These are phyloP conservation scores for Hydrolagus affinis DNA, from an alignment of 2,113 vertebrate species.

Conservation along the genomic window DNA sequence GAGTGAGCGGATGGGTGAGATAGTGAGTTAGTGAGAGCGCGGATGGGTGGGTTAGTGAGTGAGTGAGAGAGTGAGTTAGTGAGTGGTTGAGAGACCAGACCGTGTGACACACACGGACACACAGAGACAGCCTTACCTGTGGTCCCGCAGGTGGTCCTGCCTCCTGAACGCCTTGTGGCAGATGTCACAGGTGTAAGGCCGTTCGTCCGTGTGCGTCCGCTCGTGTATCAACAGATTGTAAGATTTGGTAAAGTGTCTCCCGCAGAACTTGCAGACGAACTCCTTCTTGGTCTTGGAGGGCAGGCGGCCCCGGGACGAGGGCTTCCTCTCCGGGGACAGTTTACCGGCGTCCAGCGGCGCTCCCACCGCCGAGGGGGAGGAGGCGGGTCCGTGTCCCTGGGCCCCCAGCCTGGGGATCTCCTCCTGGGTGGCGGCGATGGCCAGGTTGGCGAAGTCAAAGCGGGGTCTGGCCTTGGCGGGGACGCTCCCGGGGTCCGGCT, in stretches of 20 bases:
- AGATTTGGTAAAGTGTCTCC: conserved; percentile 95
- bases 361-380: conserved; percentile 58
- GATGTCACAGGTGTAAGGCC: conserved; percentile 95
- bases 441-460: conserved; percentile 95
- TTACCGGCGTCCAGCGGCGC: conserved; percentile 84
- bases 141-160: conserved; percentile 93
- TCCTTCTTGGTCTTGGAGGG: conserved; percentile 98
- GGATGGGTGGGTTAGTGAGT: too few relatives aligned
- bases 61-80: too few relatives aligned
- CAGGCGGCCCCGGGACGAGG: conserved; percentile 74
- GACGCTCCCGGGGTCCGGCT: conserved; percentile 59
- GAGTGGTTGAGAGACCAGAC: too few relatives aligned
- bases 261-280: conserved; percentile 97
- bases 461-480: conserved; percentile 80
- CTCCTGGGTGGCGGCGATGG: conserved; percentile 87
- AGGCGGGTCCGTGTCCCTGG: conserved; percentile 71
- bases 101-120: too few relatives aligned
- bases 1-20: too few relatives aligned
- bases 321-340: conserved; percentile 84
- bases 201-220: conserved; percentile 91
- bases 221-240: conserved; percentile 97
- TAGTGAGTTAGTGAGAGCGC: too few relatives aligned
- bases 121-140: conserved; percentile 64
- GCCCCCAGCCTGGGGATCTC: conserved; percentile 68
- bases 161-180: conserved; percentile 97